These are phyloP conservation scores for Saturnia pavonia DNA, from an alignment of 2,888 invertebrate genomes.

Conservation along the genomic window DNA sequence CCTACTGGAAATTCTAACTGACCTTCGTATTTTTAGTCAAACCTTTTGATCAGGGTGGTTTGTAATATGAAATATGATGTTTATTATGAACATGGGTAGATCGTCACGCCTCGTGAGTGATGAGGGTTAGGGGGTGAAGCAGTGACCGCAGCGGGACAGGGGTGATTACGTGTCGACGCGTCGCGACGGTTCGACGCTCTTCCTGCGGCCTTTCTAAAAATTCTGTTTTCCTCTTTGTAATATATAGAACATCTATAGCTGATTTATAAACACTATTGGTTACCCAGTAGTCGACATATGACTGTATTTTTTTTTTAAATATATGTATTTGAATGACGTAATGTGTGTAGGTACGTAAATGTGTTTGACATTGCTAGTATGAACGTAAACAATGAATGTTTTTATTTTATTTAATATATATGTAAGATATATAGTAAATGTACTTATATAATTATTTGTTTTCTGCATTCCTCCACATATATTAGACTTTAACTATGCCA, in stretches of 20 bases:
- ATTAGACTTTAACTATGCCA: too few relatives aligned
- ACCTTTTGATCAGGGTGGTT: not conserved
- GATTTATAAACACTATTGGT: not conserved
- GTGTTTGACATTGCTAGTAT: too few relatives aligned
- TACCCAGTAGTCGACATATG: too few relatives aligned
- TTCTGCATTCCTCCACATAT: too few relatives aligned
- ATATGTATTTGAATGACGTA: too few relatives aligned
- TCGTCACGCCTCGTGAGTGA: not conserved
- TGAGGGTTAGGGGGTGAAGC: slow-evolving; percentile 5
- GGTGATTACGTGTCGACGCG: not conserved
- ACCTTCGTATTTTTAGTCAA: not conserved
- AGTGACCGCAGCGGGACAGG: slow-evolving; percentile 2
- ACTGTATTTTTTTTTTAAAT: too few relatives aligned
- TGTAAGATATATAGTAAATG: too few relatives aligned
- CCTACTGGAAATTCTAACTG: not conserved
- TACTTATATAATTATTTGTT: too few relatives aligned
- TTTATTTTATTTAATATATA: too few relatives aligned
- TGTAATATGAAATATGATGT: not conserved
- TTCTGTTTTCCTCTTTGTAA: not conserved
- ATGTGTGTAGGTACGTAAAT: too few relatives aligned
- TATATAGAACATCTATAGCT: not conserved
- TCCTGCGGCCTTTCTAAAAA: not conserved
- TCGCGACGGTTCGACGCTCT: not conserved
- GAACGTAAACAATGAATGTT: too few relatives aligned
- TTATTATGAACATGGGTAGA: not conserved